phyloP scores from a whole-genome alignment of 2,797 vertebrate genomes.

The Melanogrammus aeglefinus region DNA sequence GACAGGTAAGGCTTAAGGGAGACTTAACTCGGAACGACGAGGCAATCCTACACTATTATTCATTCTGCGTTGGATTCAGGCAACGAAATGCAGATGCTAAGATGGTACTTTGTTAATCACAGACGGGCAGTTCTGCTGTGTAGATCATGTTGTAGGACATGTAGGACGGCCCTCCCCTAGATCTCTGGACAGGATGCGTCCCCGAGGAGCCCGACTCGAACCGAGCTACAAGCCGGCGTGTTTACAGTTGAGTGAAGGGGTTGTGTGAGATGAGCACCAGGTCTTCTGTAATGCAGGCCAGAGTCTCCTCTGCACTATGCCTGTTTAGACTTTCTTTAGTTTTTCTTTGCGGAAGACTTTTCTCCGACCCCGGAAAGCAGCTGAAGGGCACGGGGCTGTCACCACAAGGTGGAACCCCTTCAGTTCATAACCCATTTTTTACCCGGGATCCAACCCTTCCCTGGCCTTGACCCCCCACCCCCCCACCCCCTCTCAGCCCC shows the following conservation, averaged over 20 bases:
- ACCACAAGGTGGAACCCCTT: not conserved
- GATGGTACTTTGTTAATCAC: not conserved
- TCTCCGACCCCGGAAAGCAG: not conserved
- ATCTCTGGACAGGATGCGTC: not conserved
- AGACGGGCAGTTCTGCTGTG: not conserved
- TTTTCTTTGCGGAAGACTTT: not conserved
- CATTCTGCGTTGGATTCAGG: not conserved
- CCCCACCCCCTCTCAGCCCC: not conserved
- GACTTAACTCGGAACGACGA: not conserved
- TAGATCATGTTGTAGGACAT: not conserved
- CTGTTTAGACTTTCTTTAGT: not conserved
- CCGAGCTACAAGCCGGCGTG: not conserved
- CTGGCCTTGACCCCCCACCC: not conserved
- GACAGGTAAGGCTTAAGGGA: not conserved
- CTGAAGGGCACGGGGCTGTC: not conserved
- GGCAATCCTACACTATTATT: not conserved
- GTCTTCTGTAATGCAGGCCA: not conserved
- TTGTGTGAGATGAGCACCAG: not conserved
- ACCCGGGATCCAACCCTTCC: not conserved
- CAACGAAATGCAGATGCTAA: not conserved
- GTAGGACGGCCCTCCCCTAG: not conserved
- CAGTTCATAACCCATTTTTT: not conserved
- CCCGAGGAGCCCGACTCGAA: not conserved
- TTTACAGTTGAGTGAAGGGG: not conserved
- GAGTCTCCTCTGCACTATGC: not conserved